Evolutionary conservation across 2,888 invertebrate species (phyloP).

Genomic region (Noctua fimbriata): DNA sequence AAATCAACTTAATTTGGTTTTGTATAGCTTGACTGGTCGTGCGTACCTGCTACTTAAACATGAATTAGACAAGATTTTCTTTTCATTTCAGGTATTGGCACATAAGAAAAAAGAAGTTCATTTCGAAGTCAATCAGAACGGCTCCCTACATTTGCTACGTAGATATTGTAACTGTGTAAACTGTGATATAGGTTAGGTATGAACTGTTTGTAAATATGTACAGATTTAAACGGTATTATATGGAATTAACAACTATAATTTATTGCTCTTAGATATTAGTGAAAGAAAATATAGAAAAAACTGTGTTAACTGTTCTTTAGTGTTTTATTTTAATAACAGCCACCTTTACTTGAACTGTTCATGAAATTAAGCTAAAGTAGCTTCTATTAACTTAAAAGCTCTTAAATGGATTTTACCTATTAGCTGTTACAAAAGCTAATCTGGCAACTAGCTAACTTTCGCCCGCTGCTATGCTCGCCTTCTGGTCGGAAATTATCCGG

Average conservation of each 20-base stretch:
- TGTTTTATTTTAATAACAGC: conserved; percentile 62
- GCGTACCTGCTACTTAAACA: conserved; percentile 33
- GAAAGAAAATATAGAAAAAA: conserved; percentile 78
- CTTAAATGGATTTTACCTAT: background rate
- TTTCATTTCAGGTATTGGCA: conserved; percentile 65
- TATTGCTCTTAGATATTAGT: conserved; percentile 80
- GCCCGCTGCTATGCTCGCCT: background rate
- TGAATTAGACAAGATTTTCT: conserved; percentile 38
- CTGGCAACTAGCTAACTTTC: background rate
- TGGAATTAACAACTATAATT: conserved; percentile 75
- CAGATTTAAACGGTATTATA: conserved; percentile 69
- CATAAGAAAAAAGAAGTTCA: conserved; percentile 40
- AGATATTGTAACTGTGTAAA: conserved; percentile 63
- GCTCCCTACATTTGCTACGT: conserved; percentile 64
- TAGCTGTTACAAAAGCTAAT: background rate
- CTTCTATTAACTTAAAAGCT: background rate
- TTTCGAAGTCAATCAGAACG: conserved; percentile 51
- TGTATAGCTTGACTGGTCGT: too few species aligned
- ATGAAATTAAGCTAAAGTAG: background rate
- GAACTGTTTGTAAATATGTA: conserved; percentile 79
- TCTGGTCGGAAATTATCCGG: background rate
- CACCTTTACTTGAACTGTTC: background rate
- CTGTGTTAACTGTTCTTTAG: conserved; percentile 77
- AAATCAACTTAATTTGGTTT: too few species aligned
- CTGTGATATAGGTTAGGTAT: conserved; percentile 71